Evolutionary conservation across 2,113 vertebrate species (phyloP).

Genomic region (Myrmecophaga tridactyla): DNA sequence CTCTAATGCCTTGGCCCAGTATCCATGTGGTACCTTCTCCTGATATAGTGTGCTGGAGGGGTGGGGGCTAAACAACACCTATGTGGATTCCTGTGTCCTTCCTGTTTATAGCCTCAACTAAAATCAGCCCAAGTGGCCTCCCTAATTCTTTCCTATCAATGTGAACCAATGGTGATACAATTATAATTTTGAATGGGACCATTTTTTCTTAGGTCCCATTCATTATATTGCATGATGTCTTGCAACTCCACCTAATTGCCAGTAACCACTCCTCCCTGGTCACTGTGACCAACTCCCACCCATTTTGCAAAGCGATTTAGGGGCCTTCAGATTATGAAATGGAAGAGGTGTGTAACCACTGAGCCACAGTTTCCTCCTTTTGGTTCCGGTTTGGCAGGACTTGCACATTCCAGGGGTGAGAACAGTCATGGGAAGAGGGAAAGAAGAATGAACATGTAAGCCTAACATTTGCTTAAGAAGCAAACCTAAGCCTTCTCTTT

Average conservation of each 20-base stretch:
- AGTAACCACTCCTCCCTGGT: background rate
- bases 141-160: background rate
- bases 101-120: background rate
- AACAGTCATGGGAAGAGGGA: background rate
- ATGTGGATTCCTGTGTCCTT: background rate
- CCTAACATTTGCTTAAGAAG: too few relatives aligned
- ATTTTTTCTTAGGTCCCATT: background rate
- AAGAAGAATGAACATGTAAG: background rate
- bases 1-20: rapidly evolving
- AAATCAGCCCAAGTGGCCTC: background rate
- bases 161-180: background rate
- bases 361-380: background rate
- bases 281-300: background rate
- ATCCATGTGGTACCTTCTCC: background rate
- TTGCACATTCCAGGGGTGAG: background rate
- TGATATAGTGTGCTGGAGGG: background rate
- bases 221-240: background rate
- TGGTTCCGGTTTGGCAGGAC: background rate
- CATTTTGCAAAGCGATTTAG: background rate
- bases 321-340: background rate
- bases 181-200: background rate
- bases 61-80: background rate
- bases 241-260: background rate
- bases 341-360: background rate
- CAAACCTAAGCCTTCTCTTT: background rate